Base-by-base conservation (phyloP, 2,888 invertebrate genomes). In the Eupithecia exiguata region DNA sequence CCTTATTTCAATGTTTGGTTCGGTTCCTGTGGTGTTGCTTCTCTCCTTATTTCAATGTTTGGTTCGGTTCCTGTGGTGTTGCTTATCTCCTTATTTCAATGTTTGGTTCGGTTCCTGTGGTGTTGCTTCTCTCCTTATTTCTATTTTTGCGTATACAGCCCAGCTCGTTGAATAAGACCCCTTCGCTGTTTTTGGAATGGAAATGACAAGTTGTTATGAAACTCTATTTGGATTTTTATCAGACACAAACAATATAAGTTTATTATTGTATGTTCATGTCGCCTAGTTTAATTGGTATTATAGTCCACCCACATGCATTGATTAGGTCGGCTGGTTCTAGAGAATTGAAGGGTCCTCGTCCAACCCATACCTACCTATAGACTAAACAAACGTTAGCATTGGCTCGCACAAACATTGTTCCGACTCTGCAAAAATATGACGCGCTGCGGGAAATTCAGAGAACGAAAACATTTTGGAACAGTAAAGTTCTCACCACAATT, bases 91-190 rank as follows among this genome's bases (percentile, higher is more conserved):
- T 75, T 75, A 73, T 78, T 79, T 74, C 68, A 58, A 76, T n/a
- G n/a, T n/a, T n/a, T n/a, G n/a, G n/a, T n/a, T n/a, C n/a, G n/a
- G 75, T 76, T 77, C 71, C 67, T 70, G 74, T 71, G 71, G 62
- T 68, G 77, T 76, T 76, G 74, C 78, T 77, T 79, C 77, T 74
- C 70, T 78, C 74, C 74, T 75, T 75, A 73, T 78, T 79, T 77
- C 69, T 76, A 74, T 80, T 79, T 77, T 75, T 77, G 71, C 73
- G 71, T 77, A 74, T 73, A 73, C 74, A 75, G 72, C 72, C 73
- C 68, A 70, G 63, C 65, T 46, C 40, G 69, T 69, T 72, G 69
- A 70, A 70, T 74, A 76, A 69, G 77, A 74, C 72, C 70, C 62
- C 68, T 46, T 69, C 66, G 68, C 80, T 74, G 63, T 78, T 77